Percentiles rank a stretch among this genome's conserved stretches.
Conservation (phyloP, 2,888 invertebrate species). For the Marasmarcha lunaedactyla region DNA sequence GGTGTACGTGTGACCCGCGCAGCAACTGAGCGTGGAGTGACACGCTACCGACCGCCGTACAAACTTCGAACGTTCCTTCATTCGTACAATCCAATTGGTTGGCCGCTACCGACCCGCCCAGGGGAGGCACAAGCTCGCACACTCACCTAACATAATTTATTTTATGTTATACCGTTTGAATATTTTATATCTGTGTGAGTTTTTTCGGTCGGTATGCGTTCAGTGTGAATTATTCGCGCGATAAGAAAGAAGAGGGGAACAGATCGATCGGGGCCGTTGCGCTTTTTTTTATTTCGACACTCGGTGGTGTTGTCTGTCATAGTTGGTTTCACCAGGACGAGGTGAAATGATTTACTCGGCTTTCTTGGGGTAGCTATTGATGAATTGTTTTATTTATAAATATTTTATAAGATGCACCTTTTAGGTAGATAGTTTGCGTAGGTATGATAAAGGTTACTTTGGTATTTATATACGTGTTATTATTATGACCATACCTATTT, state of each 20-base stretch:
- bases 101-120: constrained; percentile 51
- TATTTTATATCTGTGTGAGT: constrained; percentile 71
- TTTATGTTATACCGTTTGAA: constrained; percentile 71
- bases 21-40: constrained; percentile 45
- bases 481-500: too few relatives aligned
- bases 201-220: constrained; percentile 67
- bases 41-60: constrained; percentile 29
- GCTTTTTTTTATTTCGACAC: constrained; percentile 61
- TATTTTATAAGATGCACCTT: too few relatives aligned
- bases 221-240: constrained; percentile 70
- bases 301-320: constrained; percentile 37
- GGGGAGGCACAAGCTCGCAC: constrained; percentile 58
- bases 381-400: too few relatives aligned
- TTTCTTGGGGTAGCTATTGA: too few relatives aligned
- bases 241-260: constrained; percentile 69
- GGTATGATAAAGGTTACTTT: too few relatives aligned
- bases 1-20: constrained; percentile 25
- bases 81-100: constrained; percentile 69
- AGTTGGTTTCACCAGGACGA: constrained; percentile 29
- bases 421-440: too few relatives aligned
- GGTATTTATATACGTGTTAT: too few relatives aligned
- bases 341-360: neutral
- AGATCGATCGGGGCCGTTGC: constrained; percentile 65
- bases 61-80: too few relatives aligned
- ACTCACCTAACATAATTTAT: constrained; percentile 70